Base-by-base conservation (phyloP, 2,888 invertebrate species). In the Linnaemya tessellans region DNA sequence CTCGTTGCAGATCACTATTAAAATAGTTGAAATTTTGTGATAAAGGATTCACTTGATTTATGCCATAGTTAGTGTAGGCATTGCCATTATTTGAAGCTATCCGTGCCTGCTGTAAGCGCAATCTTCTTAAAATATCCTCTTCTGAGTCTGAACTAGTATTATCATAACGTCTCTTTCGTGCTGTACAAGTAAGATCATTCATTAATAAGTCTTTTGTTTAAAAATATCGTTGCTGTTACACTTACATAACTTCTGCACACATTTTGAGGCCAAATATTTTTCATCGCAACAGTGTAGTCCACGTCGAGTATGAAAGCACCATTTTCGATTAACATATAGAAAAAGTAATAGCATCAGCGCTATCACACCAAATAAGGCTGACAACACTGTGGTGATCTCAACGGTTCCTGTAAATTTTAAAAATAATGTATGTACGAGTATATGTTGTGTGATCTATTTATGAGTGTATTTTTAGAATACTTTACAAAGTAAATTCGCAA, bases 341-440 rank as follows among this genome's bases (percentile, higher is more conserved):
- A 97, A 95, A 90, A 98, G 94, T 87, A 98, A 95, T 89, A 98
- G 94, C 88, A 98, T 94, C 84, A 98, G 94, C 25, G 96, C 95
- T 77, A 97, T 95, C 91, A 98, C 95, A 87, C 96, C 97, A 86
- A 96, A 96, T 89, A 97, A 96, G 86, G 96, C 97, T 90, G 97
- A 97, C 92, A 98, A 94, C 92, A 97, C 96, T 91, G 97, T 97
- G 89, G 97, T 96, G 89, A 97, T 96, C 94, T 97, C 97, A 93
- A 94, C 95, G 94, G 94, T 89, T 93, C 94, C 92, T 91, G 73
- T 2, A 88, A 80, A 86, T 38, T 30, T 46, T n/a, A 35, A 43
- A 56, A 71, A 77, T 46, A 43, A 51, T 51, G 22, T 35, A 70
- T 3, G 4, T 30, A 30, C 5, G n/a, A n/a, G n/a, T n/a, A n/a